phyloP scores from a whole-genome alignment of 92 coral and sea anemone species.

The Zoanthus sansibaricus region DNA sequence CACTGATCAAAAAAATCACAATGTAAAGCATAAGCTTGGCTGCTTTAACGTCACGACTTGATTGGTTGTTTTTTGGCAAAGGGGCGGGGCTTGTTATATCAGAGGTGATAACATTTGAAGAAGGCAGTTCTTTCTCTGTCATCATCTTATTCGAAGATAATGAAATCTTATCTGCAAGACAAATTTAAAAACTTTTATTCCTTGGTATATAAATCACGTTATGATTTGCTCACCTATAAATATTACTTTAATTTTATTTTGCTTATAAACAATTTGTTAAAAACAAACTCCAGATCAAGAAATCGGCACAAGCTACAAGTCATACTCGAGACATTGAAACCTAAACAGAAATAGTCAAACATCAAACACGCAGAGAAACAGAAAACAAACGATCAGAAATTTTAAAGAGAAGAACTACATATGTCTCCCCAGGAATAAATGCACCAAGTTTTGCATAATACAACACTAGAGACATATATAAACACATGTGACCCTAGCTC shows the following conservation, averaged over 20 bases:
- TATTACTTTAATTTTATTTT: background rate
- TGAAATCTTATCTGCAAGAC: no score
- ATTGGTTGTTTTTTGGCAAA: no score
- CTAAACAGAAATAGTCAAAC: slow-evolving; percentile 42
- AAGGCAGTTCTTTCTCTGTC: no score
- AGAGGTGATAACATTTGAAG: no score
- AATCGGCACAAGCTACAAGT: slow-evolving; percentile 39
- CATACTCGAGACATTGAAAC: background rate
- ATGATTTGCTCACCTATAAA: background rate
- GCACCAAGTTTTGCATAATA: slow-evolving; percentile 46
- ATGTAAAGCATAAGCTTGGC: no score
- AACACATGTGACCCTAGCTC: slow-evolving; percentile 6
- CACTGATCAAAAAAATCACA: slow-evolving; percentile 29
- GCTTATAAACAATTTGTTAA: slow-evolving; percentile 11
- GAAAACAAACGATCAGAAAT: slow-evolving; percentile 23
- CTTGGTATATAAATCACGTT: no score
- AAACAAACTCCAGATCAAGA: slow-evolving; percentile 45
- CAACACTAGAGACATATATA: slow-evolving; percentile 15
- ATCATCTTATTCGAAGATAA: no score
- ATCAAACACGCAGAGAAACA: background rate
- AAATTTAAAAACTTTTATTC: no score
- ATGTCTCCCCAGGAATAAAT: slow-evolving; percentile 58
- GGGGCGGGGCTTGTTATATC: no score
- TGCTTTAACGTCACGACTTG: no score
- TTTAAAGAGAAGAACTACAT: slow-evolving; percentile 34